Conservation (phyloP, 2,113 vertebrate species). For the Saguinus imperator region DNA sequence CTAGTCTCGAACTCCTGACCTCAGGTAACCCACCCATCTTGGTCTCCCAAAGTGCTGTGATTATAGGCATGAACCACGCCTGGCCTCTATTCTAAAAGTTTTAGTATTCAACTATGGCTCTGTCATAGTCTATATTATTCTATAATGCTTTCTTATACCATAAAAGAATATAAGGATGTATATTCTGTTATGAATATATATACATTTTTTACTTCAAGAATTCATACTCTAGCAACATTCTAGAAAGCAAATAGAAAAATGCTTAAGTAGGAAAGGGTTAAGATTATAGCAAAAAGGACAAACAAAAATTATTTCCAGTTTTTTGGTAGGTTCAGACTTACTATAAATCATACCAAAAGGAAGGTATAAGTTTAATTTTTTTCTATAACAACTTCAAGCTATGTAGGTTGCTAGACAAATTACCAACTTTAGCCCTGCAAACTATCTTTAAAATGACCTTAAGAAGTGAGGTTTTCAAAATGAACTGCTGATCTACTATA, state of each 20-base stretch:
- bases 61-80: too few species aligned
- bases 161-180: not conserved
- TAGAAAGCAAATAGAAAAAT: constrained; percentile 5
- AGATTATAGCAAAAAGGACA: not conserved
- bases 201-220: not conserved
- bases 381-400: not conserved
- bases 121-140: not conserved
- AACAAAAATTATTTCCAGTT: not conserved
- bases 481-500: not conserved
- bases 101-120: not conserved
- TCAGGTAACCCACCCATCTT: too few species aligned
- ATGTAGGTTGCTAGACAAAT: not conserved
- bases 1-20: too few species aligned
- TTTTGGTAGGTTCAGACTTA: not conserved
- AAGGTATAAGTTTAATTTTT: not conserved
- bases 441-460: not conserved
- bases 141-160: not conserved
- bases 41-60: too few species aligned
- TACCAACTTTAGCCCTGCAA: not conserved
- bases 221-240: not conserved
- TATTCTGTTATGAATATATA: not conserved
- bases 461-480: not conserved
- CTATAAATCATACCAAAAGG: not conserved
- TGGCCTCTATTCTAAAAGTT: not conserved
- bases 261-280: not conserved